These are phyloP conservation scores for Pseudomyrmex sp. DNA, from an alignment of 1,140 invertebrate species.

Conservation along the genomic window DNA sequence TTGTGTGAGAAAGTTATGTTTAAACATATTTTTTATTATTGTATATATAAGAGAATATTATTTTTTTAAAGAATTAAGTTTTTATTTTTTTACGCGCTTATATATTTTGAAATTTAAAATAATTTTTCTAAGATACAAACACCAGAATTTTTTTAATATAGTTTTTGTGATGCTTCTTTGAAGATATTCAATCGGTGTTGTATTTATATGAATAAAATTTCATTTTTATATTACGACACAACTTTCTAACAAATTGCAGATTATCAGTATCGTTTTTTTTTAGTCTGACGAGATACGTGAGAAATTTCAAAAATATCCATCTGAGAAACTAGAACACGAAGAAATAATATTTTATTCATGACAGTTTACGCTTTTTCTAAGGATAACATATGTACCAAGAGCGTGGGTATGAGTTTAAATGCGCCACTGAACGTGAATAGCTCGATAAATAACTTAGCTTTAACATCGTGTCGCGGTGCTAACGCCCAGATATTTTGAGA, in stretches of 20 bases:
- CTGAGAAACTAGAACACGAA: background rate
- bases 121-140: no score
- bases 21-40: background rate
- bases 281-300: background rate
- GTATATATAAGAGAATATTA: no score
- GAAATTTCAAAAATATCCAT: background rate
- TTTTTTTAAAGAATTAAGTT: background rate
- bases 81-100: background rate
- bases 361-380: background rate
- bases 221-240: background rate
- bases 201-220: background rate
- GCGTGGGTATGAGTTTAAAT: background rate
- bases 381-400: background rate
- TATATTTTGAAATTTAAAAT: no score
- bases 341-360: background rate
- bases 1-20: background rate
- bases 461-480: background rate
- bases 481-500: constrained; percentile 20
- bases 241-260: constrained; percentile 7
- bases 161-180: no score
- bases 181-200: no score
- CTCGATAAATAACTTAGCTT: constrained; percentile 3
- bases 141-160: no score
- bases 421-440: background rate
- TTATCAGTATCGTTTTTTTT: background rate